Evolutionary conservation across 2,113 vertebrate species (phyloP).

Genomic region (Myrmecobius fasciatus): DNA sequence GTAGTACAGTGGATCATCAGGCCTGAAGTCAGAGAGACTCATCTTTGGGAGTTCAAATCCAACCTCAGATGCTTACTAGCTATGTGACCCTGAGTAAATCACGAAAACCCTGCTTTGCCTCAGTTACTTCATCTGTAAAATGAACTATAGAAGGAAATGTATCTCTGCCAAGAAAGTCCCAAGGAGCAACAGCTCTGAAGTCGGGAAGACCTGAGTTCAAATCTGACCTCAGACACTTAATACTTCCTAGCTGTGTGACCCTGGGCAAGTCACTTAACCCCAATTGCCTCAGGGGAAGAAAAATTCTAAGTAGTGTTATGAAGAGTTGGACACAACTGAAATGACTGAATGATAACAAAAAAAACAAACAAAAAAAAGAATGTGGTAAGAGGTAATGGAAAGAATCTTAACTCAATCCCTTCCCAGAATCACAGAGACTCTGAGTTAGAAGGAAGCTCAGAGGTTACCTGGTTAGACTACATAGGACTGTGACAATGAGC

Average conservation of each 20-base stretch:
- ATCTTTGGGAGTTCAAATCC: neutral
- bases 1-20: neutral
- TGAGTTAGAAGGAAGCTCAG: neutral
- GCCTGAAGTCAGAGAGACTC: neutral
- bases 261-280: no score
- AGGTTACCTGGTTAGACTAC: neutral
- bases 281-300: no score
- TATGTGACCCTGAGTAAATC: neutral
- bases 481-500: conserved; percentile 1
- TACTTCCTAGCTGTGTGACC: no score
- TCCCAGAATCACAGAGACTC: neutral
- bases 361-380: neutral
- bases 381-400: neutral
- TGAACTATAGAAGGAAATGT: neutral
- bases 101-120: neutral
- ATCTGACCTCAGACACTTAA: no score
- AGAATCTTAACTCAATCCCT: neutral
- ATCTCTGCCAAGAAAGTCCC: neutral
- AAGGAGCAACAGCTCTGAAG: no score
- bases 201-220: no score
- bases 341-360: neutral
- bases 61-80: neutral
- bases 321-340: neutral
- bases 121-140: neutral
- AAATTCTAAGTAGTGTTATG: neutral